Evolutionary conservation across 2,888 invertebrate species (phyloP).

Genomic region (Polydrusus tereticollis): DNA sequence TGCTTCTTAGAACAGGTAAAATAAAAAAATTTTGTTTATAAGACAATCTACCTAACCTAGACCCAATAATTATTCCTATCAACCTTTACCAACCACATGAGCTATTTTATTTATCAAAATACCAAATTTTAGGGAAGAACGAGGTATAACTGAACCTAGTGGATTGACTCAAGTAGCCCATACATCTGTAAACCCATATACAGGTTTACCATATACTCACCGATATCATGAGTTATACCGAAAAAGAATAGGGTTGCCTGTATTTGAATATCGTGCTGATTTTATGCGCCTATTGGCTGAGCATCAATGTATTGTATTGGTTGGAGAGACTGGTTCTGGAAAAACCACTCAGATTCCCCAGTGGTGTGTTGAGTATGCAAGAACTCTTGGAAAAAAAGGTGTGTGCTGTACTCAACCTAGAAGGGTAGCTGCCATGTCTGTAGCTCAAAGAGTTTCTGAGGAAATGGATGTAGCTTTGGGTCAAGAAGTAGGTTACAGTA

Average conservation of each 20-base stretch:
- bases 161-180: slow-evolving; percentile 63
- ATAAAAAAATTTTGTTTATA: no score
- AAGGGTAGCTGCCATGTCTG: slow-evolving; percentile 99
- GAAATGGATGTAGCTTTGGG: slow-evolving; percentile 98
- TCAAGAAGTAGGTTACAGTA: slow-evolving; percentile 95
- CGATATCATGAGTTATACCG: slow-evolving; percentile 90
- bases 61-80: no score
- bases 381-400: slow-evolving; percentile 76
- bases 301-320: slow-evolving; percentile 95
- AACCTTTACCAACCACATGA: no score
- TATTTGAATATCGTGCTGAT: slow-evolving; percentile 97
- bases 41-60: no score
- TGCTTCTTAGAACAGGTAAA: no score
- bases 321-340: slow-evolving; percentile 98
- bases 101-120: no score
- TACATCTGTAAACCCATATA: slow-evolving; percentile 81
- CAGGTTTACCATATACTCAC: slow-evolving; percentile 86
- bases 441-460: slow-evolving; percentile 98
- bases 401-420: slow-evolving; percentile 98
- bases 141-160: slow-evolving; percentile 65
- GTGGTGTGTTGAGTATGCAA: slow-evolving; percentile 88
- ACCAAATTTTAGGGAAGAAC: slow-evolving; percentile 71
- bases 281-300: slow-evolving; percentile 94
- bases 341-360: slow-evolving; percentile 99
- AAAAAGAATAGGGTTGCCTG: slow-evolving; percentile 92